Conservation (phyloP, 2,888 invertebrate genomes). For the Ectemnius continuus region DNA sequence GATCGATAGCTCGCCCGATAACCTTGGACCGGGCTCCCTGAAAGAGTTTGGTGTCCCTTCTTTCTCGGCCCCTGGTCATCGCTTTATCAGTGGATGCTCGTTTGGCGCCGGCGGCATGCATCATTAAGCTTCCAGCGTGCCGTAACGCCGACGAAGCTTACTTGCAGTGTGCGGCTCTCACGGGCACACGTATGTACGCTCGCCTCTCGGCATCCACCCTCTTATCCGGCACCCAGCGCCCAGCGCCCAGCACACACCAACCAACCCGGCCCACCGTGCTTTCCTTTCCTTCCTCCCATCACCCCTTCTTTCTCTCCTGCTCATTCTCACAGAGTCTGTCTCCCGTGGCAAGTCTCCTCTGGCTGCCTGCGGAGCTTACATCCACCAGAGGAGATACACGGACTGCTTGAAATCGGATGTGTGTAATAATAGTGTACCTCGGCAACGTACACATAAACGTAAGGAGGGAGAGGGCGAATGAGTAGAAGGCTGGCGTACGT, state of each 20-base stretch:
- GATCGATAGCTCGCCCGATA: constrained; percentile 56
- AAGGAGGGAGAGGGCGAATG: background rate
- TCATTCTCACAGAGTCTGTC: too few species aligned
- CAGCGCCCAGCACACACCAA: too few species aligned
- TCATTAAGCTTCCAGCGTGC: constrained; percentile 67
- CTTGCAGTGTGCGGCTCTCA: constrained; percentile 50
- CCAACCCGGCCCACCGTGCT: too few species aligned
- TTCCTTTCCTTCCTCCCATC: too few species aligned
- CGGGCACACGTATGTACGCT: constrained; percentile 26
- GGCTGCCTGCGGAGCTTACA: constrained; percentile 16
- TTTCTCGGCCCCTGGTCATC: constrained; percentile 60
- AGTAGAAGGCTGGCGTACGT: constrained; percentile 13
- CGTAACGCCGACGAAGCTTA: constrained; percentile 65
- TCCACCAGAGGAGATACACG: background rate
- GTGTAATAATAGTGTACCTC: constrained; percentile 8
- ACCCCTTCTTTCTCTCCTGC: too few species aligned
- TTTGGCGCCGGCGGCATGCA: constrained; percentile 67
- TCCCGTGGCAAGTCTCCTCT: constrained; percentile 38
- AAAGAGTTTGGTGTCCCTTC: constrained; percentile 59
- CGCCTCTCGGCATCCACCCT: constrained; percentile 46
- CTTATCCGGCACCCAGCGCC: constrained; percentile 22
- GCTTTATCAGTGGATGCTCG: constrained; percentile 68
- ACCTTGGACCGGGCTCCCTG: constrained; percentile 54
- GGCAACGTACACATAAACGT: constrained; percentile 24
- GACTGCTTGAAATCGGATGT: constrained; percentile 6